Evolutionary conservation across 2,113 vertebrate genomes (phyloP).

Genomic region (Salvator merianae): DNA sequence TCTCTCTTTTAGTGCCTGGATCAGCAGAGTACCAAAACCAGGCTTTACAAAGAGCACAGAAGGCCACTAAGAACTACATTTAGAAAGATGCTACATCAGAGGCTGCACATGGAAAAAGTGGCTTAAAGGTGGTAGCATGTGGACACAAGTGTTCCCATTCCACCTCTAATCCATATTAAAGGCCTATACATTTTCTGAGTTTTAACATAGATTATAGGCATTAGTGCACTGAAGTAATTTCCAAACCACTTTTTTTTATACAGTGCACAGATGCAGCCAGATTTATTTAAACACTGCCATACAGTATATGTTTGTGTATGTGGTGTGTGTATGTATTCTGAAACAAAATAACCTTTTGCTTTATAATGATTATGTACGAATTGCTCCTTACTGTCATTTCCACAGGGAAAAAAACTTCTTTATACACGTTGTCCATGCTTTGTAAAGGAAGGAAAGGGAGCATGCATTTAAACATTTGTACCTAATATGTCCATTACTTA

Average conservation of each 20-base stretch:
- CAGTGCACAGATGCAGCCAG: too few relatives aligned
- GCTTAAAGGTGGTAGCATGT: too few relatives aligned
- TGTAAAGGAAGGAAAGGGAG: constrained; percentile 67
- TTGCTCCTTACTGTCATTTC: constrained; percentile 82
- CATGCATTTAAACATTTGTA: constrained; percentile 64
- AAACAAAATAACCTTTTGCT: constrained; percentile 78
- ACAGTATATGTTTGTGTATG: too few relatives aligned
- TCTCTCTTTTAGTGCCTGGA: constrained; percentile 12
- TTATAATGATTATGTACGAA: constrained; percentile 81
- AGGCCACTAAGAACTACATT: constrained; percentile 77
- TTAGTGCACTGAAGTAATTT: too few relatives aligned
- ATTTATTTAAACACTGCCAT: too few relatives aligned
- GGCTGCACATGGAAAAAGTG: too few relatives aligned
- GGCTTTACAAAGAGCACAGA: constrained; percentile 78
- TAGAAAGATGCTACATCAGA: constrained; percentile 78
- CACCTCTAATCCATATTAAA: too few relatives aligned
- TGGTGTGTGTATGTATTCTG: constrained; percentile 70
- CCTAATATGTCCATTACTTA: constrained; percentile 58
- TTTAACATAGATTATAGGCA: too few relatives aligned
- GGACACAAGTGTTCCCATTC: too few relatives aligned
- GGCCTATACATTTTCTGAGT: too few relatives aligned
- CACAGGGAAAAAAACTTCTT: constrained; percentile 72
- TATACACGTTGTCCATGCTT: constrained; percentile 73
- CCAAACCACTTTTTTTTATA: too few relatives aligned
- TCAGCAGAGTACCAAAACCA: constrained; percentile 67